These are phyloP conservation scores for Sylvilagus bachmani DNA, from an alignment of 2,113 vertebrate species.

Conservation along the genomic window DNA sequence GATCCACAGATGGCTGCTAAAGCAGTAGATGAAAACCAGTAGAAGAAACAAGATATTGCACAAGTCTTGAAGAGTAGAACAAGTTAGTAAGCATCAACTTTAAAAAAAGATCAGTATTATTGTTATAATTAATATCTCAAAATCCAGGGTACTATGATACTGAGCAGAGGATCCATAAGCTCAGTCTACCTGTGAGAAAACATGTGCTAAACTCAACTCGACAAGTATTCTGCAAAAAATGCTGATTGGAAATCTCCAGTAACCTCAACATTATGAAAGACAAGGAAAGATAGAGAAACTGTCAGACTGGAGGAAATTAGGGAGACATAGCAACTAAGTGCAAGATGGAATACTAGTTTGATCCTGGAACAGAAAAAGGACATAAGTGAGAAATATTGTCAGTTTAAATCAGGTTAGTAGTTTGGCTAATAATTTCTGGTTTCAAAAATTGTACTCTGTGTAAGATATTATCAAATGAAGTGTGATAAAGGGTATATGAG, in stretches of 20 bases:
- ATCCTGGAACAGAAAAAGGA: not conserved
- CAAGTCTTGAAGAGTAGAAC: not conserved
- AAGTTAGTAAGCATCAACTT: not conserved
- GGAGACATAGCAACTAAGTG: not conserved
- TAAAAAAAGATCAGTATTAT: not conserved
- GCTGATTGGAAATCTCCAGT: not conserved
- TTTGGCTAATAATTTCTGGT: conserved; percentile 17
- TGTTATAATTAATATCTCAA: not conserved
- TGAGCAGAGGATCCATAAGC: not conserved
- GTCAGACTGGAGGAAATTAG: not conserved
- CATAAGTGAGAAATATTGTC: not conserved
- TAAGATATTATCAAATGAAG: not conserved
- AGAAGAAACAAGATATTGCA: not conserved
- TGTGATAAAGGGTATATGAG: not conserved
- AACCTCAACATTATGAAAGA: not conserved
- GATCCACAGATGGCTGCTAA: not conserved
- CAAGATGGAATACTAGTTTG: not conserved
- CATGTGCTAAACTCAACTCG: not conserved
- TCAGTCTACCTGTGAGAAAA: not conserved
- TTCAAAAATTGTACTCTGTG: not conserved
- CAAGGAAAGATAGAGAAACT: not conserved
- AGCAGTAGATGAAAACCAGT: not conserved
- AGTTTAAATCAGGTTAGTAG: not conserved
- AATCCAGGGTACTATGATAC: not conserved
- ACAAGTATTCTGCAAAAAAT: not conserved